Evolutionary conservation across 2,888 invertebrate genomes (phyloP).

Genomic region (Bhutanitis thaidina): DNA sequence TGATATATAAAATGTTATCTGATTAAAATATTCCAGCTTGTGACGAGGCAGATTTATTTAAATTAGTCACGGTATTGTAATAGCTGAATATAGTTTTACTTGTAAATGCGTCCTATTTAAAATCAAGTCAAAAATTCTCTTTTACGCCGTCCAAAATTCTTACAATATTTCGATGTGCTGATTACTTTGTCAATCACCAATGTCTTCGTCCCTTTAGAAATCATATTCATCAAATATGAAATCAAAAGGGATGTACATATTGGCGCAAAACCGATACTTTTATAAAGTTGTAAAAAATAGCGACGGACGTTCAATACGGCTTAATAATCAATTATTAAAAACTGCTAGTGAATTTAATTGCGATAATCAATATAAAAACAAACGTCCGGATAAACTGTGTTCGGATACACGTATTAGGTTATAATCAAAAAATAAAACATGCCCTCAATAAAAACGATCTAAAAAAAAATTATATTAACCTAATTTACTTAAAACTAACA

Average conservation of each 20-base stretch:
- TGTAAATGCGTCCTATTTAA: slow-evolving; percentile 55
- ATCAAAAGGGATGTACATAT: slow-evolving; percentile 43
- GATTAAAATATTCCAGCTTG: slow-evolving; percentile 61
- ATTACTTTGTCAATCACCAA: slow-evolving; percentile 50
- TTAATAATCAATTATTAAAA: slow-evolving; percentile 66
- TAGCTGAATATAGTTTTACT: slow-evolving; percentile 28
- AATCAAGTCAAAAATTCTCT: slow-evolving; percentile 56
- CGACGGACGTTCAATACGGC: slow-evolving; percentile 23
- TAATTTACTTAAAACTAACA: slow-evolving; percentile 34
- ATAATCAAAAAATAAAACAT: slow-evolving; percentile 75
- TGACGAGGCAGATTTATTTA: slow-evolving; percentile 26
- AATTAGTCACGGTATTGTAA: slow-evolving; percentile 19
- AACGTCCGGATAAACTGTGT: slow-evolving; percentile 39
- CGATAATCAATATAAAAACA: slow-evolving; percentile 36
- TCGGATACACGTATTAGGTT: slow-evolving; percentile 39
- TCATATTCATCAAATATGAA: slow-evolving; percentile 70
- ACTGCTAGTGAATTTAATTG: slow-evolving; percentile 39
- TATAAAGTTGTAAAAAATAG: slow-evolving; percentile 29
- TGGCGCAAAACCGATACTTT: slow-evolving; percentile 32
- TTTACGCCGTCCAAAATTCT: slow-evolving; percentile 46
- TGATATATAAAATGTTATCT: slow-evolving; percentile 62
- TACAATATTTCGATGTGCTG: slow-evolving; percentile 41
- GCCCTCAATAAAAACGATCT: slow-evolving; percentile 47
- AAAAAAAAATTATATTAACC: slow-evolving; percentile 39
- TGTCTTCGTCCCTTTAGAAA: slow-evolving; percentile 34